These are phyloP conservation scores for Onychomys arenicola DNA, from an alignment of 2,797 vertebrate genomes.

Conservation along the genomic window DNA sequence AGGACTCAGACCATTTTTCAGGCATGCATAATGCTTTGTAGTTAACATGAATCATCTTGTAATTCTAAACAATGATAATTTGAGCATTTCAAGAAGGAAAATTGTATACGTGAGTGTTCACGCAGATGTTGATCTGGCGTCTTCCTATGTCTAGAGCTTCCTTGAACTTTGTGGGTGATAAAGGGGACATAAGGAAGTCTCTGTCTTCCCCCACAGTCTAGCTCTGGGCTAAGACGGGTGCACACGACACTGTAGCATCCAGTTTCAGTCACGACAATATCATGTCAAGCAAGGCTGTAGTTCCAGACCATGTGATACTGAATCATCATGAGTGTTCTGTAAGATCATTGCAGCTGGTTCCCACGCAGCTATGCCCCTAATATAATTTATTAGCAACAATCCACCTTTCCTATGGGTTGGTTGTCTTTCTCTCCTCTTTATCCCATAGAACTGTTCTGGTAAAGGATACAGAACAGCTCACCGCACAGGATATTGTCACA, in stretches of 20 bases:
- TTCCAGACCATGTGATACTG: neutral
- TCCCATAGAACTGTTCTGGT: neutral
- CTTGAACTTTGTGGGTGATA: neutral
- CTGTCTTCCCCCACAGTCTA: neutral
- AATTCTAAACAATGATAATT: neutral
- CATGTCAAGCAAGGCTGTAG: conserved; percentile 9
- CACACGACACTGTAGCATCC: neutral
- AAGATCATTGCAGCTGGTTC: neutral
- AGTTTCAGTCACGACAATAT: neutral
- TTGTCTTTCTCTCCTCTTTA: neutral
- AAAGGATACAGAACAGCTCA: neutral
- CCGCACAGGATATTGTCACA: neutral
- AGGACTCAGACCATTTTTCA: neutral
- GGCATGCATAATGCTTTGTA: neutral
- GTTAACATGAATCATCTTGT: neutral
- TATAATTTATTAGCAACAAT: neutral
- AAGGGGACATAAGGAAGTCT: neutral
- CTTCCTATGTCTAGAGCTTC: neutral
- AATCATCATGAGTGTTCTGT: neutral
- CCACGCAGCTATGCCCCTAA: neutral
- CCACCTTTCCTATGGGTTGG: neutral
- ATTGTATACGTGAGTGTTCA: neutral
- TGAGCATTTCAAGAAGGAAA: neutral
- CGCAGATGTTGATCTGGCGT: neutral
- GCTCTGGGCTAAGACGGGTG: neutral